phyloP scores from a whole-genome alignment of 2,888 invertebrate genomes.

The Parapristionchus giblindavisi region DNA sequence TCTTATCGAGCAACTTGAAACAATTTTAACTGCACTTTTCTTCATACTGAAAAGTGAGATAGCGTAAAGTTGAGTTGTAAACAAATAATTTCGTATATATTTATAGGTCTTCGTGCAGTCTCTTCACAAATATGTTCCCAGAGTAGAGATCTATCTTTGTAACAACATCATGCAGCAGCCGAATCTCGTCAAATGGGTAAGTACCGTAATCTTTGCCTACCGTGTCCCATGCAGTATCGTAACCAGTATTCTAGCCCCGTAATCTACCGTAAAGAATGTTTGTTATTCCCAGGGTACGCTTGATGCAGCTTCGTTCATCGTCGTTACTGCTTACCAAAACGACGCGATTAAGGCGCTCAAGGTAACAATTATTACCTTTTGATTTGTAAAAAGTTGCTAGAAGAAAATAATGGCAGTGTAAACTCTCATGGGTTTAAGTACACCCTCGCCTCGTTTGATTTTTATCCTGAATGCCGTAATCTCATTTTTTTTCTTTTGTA shows the following conservation, averaged over 20 bases:
- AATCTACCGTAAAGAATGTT: too few relatives aligned
- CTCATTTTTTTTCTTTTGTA: too few relatives aligned
- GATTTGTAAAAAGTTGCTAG: too few relatives aligned
- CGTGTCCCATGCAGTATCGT: not conserved
- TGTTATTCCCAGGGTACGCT: slow-evolving; percentile 4
- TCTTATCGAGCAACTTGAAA: too few relatives aligned
- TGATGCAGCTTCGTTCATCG: slow-evolving; percentile 23
- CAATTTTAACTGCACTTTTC: too few relatives aligned
- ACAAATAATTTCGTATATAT: too few relatives aligned
- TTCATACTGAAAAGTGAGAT: too few relatives aligned
- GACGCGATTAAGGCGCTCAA: slow-evolving; percentile 21
- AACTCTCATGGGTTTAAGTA: too few relatives aligned
- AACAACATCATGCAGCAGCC: not conserved
- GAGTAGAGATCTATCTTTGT: not conserved
- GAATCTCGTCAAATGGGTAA: not conserved
- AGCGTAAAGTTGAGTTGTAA: too few relatives aligned
- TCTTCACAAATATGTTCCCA: slow-evolving; percentile 36
- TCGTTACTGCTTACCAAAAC: slow-evolving; percentile 37
- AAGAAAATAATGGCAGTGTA: too few relatives aligned
- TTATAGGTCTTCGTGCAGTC: slow-evolving; percentile 33
- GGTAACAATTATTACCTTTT: not conserved
- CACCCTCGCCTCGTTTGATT: too few relatives aligned
- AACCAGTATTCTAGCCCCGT: not conserved
- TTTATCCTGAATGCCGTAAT: too few relatives aligned
- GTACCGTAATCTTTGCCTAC: not conserved